Conservation (phyloP, 2,797 vertebrate species). For the Hybognathus amarus region DNA sequence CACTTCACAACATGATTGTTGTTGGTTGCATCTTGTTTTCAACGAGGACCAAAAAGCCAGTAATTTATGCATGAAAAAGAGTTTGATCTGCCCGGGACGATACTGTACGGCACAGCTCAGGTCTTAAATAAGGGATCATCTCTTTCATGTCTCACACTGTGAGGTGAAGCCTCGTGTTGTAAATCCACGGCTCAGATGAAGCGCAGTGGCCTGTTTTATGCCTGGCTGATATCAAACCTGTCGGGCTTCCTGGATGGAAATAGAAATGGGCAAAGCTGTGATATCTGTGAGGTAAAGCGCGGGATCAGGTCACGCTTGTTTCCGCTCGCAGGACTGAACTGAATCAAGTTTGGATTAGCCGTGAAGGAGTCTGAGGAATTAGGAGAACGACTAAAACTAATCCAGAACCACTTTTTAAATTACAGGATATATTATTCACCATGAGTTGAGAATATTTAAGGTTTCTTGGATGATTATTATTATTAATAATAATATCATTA, state of each 20-base stretch:
- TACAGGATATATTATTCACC: neutral
- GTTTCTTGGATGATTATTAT: neutral
- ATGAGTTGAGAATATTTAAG: neutral
- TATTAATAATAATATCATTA: neutral
- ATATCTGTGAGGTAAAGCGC: neutral
- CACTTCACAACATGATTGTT: neutral
- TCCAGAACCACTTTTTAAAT: neutral
- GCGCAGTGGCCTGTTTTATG: conserved; percentile 59
- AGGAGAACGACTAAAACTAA: neutral
- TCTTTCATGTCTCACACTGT: conserved; percentile 53
- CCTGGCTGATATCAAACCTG: neutral
- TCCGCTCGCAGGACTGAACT: neutral
- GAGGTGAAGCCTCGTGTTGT: conserved; percentile 56
- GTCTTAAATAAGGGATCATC: conserved; percentile 26
- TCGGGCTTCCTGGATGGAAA: neutral
- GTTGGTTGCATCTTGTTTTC: neutral
- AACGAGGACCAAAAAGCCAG: neutral
- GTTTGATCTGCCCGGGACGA: conserved; percentile 40
- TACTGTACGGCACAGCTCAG: conserved; percentile 21
- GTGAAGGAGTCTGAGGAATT: conserved; percentile 31
- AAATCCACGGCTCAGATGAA: conserved; percentile 65
- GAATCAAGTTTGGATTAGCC: conserved; percentile 31
- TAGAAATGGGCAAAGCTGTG: conserved; percentile 38
- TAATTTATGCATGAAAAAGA: neutral
- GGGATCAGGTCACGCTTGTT: neutral